Evolutionary conservation across 2,888 invertebrate species (phyloP).

Genomic region (Callimorpha dominula): DNA sequence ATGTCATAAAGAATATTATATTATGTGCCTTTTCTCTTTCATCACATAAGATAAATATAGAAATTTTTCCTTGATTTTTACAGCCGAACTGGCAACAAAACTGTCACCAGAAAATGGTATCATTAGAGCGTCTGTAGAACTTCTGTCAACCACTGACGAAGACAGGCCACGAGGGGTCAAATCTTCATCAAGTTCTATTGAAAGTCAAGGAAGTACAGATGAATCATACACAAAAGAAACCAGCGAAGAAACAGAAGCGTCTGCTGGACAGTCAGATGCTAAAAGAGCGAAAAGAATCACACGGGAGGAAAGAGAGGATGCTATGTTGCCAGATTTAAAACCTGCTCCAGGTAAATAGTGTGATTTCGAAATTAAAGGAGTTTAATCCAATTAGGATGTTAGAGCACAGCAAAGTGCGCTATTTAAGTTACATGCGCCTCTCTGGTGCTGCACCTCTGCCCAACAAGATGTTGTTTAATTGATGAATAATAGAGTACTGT

Average conservation of each 20-base stretch:
- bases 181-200: constrained; percentile 52
- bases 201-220: constrained; percentile 52
- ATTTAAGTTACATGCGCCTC: neutral
- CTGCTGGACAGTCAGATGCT: constrained; percentile 74
- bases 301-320: constrained; percentile 88
- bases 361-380: neutral
- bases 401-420: neutral
- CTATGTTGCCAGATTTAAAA: constrained; percentile 93
- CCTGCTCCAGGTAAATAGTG: constrained; percentile 86
- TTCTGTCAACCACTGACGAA: constrained; percentile 90
- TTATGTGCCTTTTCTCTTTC: neutral
- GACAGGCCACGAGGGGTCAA: constrained; percentile 89
- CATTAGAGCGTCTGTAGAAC: constrained; percentile 93
- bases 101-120: constrained; percentile 91
- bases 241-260: constrained; percentile 61
- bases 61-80: constrained; percentile 28
- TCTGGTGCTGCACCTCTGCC: neutral
- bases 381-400: neutral
- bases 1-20: neutral
- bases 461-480: no score
- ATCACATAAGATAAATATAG: neutral
- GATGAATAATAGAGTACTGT: no score
- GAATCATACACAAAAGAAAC: constrained; percentile 47
- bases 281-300: constrained; percentile 79
- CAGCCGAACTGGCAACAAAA: constrained; percentile 86